Base-by-base conservation (phyloP, 2,797 vertebrate genomes). In the Phoeniculus purpureus region DNA sequence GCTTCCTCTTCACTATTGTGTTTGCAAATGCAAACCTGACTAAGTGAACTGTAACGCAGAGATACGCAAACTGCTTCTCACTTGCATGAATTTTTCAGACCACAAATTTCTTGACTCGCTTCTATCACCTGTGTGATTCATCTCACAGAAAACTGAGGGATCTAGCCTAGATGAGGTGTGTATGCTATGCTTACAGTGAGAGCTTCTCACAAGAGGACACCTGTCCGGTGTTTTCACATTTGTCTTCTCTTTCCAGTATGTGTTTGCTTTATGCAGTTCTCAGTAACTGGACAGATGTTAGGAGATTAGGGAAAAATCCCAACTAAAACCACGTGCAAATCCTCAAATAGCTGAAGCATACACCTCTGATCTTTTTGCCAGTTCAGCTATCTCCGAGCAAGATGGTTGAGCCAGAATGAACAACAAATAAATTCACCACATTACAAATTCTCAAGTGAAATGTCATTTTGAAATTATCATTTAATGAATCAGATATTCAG, bases 361-460 rank as follows among this genome's bases (percentile, higher is more conserved):
- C 13, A 10, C 4, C 8, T 2, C 29, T 90, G 21, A 55, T 48
- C 75, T 90, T 78, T 90, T 85, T 72, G 2, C 43, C 32, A 27
- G 15, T 55, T 90, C 58, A 59, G 7, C 16, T 48, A 4, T 29
- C 19, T 84, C 32, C 50, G 15, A 19, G 10, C 4, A 79, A 80
- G 29, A 29, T 10, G 15, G 5, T 8, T 92, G 27, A 50, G 18
- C 4, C 43, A 77, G 47, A 84, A 79, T 10, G 12, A 84, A 64
- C 27, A 87, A 54, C 3, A 76, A 66, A 58, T 65, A 68, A 52
- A 82, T 74, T 78, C 15, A 48, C 6, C 15, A 14, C 26, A 71
- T 86, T 18, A 50, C 19, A 81, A 65, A 59, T 68, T 86, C 43
- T 50, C 48, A n/a, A 54, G 32, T 86, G 37, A 80, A 72, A 88